Evolutionary conservation across 2,888 invertebrate species (phyloP).

Genomic region (Ellobium chinense): DNA sequence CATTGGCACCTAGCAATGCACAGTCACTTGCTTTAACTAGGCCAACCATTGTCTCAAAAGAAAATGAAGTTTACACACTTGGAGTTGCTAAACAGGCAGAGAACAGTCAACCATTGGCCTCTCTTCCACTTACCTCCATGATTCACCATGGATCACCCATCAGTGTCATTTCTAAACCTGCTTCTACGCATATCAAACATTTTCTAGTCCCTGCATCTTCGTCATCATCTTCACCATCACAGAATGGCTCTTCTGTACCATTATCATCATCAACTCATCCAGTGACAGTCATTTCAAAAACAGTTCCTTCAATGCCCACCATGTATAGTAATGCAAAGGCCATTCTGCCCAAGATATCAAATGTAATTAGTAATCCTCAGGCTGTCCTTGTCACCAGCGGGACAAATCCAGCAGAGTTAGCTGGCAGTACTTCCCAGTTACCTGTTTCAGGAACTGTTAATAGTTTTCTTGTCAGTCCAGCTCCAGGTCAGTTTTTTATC

Average conservation of each 20-base stretch:
- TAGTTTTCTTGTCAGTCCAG: slow-evolving; percentile 3
- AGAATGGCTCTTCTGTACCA: too few species aligned
- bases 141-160: not conserved
- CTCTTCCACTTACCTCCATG: not conserved
- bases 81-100: not conserved
- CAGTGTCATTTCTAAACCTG: not conserved
- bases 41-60: not conserved
- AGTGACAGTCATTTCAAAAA: not conserved
- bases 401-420: too few species aligned
- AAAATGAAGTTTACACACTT: not conserved
- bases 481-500: not conserved
- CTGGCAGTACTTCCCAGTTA: too few species aligned
- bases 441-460: not conserved
- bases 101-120: not conserved
- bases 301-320: not conserved
- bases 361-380: not conserved
- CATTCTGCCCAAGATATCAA: too few species aligned
- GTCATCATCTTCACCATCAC: not conserved
- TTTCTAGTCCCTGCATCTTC: not conserved
- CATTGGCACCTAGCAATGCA: not conserved
- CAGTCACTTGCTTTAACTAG: not conserved
- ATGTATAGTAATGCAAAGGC: not conserved
- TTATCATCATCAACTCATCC: slow-evolving; percentile 7
- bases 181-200: not conserved
- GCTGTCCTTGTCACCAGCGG: not conserved